Base-by-base conservation (phyloP, 2,797 vertebrate genomes). In the Molossus molossus region DNA sequence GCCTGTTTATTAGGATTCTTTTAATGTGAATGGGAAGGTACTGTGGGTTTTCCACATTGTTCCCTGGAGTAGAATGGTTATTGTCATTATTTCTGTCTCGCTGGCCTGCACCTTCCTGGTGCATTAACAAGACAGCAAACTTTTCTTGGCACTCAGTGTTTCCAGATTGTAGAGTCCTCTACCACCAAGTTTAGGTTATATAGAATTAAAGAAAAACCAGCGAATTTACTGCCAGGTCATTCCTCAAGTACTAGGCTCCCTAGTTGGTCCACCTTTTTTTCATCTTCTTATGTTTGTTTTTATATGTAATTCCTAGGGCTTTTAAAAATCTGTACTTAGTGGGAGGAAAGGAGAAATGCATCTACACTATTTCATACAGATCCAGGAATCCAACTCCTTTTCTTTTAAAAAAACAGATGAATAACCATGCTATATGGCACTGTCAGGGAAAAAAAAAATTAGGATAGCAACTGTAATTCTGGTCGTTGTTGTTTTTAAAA, bases 341-440 rank as follows among this genome's bases (percentile, higher is more conserved):
- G 58, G 33, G 29, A 37, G 5, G 72, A 87, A 77, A 37, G 53
- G 62, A 86, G 64, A 92, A 69, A 29, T 48, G 3, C 9, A 60
- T 72, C 29, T 72, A 20, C 4, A 91, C 58, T 60, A n/a, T 57
- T 48, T 65, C 48, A 37, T 79, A 55, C 25, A 18, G 33, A 89
- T 72, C 72, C 14, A 67, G 37, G 84, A 58, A 84, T 48, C 18
- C 6, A 40, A 84, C 53, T 40, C 40, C 25, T 88, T 83, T 79
- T 65, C 58, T 85, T 94, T 93, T 85, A 81, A 69, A 81, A 40
- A 75, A 50, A 50, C 5, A 75, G 15, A 64, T 87, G 45, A 89
- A 14, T 85, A 89, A 67, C 57, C 62, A 9, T 77, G 55, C 23
- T 94, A 8, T 73, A n/a, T 83, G 57, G 29, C n/a, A 60, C 21